Conservation (phyloP, 2,113 vertebrate species). For the Haemorhous mexicanus region DNA sequence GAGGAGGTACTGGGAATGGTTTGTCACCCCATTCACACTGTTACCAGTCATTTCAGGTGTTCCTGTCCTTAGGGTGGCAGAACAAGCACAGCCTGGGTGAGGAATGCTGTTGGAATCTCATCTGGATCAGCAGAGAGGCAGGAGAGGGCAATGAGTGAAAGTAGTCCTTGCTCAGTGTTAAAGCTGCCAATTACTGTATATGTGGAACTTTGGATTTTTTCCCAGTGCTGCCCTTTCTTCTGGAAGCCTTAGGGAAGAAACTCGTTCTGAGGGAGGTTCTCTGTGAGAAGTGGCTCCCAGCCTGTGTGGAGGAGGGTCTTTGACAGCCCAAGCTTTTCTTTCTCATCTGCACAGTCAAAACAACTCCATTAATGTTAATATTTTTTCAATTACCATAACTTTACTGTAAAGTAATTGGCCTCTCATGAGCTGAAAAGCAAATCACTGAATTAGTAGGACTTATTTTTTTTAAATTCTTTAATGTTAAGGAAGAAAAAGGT, state of each 20-base stretch:
- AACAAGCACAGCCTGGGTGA: background rate
- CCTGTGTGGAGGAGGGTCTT: background rate
- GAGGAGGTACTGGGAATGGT: constrained; percentile 81
- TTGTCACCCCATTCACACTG: background rate
- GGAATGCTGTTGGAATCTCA: background rate
- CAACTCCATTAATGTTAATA: background rate
- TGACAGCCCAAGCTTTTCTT: background rate
- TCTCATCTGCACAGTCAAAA: background rate
- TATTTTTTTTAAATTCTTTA: background rate
- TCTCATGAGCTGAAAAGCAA: background rate
- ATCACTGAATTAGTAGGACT: background rate
- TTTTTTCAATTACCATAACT: background rate
- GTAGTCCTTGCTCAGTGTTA: background rate
- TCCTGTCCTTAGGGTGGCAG: background rate
- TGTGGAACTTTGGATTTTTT: background rate
- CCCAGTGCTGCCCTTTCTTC: background rate
- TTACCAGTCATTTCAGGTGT: background rate
- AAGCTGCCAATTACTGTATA: background rate
- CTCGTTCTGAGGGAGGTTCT: background rate
- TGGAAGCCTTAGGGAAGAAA: background rate
- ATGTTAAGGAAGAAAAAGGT: background rate
- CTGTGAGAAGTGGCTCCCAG: background rate
- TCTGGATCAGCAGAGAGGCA: background rate
- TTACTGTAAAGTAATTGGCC: background rate
- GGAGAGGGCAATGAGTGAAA: background rate